Base-by-base conservation (phyloP, 1,140 invertebrate species). In the Drosophila ohnishii region DNA sequence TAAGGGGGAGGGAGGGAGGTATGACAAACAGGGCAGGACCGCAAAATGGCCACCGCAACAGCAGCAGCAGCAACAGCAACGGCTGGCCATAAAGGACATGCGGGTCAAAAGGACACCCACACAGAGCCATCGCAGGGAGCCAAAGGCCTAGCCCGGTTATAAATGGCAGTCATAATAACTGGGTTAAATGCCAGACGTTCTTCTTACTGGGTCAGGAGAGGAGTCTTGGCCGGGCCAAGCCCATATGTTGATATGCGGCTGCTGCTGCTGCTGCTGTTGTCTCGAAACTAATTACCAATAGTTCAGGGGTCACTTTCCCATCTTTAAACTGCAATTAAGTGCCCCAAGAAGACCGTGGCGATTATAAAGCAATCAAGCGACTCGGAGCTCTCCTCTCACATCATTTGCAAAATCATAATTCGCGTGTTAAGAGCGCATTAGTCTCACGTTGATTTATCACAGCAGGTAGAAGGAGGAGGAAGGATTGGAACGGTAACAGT, bases 361-460 rank as follows among this genome's bases (percentile, higher is more conserved):
- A 88, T 88, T 88, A 88, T 88, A 88, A 88, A 88, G 84, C 84
- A 88, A 88, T 88, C 84, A 88, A 88, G 56, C 55, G 75, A 42
- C 64, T 59, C 19, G 25, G 9, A 28, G 51, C 51, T 55, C 34
- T 67, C 67, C 62, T 69, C 53, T 79, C 84, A 67, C 84, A 88
- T 88, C 84, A 86, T 90, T 90, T 86, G 79, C 82, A 90, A 90
- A 90, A 90, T 90, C 87, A 90, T 90, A 90, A 90, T 90, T 90
- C 87, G 87, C 87, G 87, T 90, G 87, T 76, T 90, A 90, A 90
- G 87, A 71, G 78, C 79, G 87, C 87, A 90, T 90, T 90, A 90
- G 87, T 83, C 87, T 90, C 87, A 90, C 87, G 87, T 90, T 90
- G 84, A 88, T 88, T 88, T 88, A 88, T 88, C 84, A 88, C 84